Evolutionary conservation across 2,113 vertebrate species (phyloP), one percentile per base, ranked within the genome.

Genomic region (Budorcas taxicolor): DNA sequence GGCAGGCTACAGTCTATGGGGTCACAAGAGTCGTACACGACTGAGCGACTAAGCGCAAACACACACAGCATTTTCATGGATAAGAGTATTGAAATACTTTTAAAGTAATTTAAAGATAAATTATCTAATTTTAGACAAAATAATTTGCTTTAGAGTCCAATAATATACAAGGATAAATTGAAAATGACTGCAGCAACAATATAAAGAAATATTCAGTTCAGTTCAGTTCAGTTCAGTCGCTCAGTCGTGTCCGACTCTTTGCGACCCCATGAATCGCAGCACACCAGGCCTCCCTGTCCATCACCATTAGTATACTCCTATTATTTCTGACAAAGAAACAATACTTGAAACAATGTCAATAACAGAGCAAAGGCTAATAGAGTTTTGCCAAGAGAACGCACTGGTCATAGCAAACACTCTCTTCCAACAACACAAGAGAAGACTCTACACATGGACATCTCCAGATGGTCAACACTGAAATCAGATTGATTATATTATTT

Each of bases 21-120:
- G 33, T n/a, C 2, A 0, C 33, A n/a, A 19, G 16, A 67, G 16
- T 67, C 7, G 0, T 17, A 67, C 33, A n/a, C 8, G 1, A n/a
- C 16, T 67, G 16, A n/a, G 8, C 1, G 0, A n/a, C 62, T 64
- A 64, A 64, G 33, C 15, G 9, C 62, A n/a, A 67, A 67, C 33
- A n/a, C 31, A n/a, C 10, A n/a, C 3, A 9, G 0, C 45, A 55
- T 16, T 55, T 62, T 81, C 21, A 78, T 25, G 7, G 33, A 58
- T 45, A 21, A 74, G 31, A 62, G 29, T 45, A 55, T 16, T 36
- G 13, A 91, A 80, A 57, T 36, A 36, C 76, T 76, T 58, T 33
- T 47, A 53, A 36, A n/a, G 45, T n/a, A 57, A 57, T 83, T 55
- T 60, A 81, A 33, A 55, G n/a, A 67, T 13, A 60, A n/a, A 57